Percentiles rank a stretch among this genome's conserved stretches.
phyloP scores from a whole-genome alignment of 1,140 invertebrate species.

The Alviniconcha marisindica region DNA sequence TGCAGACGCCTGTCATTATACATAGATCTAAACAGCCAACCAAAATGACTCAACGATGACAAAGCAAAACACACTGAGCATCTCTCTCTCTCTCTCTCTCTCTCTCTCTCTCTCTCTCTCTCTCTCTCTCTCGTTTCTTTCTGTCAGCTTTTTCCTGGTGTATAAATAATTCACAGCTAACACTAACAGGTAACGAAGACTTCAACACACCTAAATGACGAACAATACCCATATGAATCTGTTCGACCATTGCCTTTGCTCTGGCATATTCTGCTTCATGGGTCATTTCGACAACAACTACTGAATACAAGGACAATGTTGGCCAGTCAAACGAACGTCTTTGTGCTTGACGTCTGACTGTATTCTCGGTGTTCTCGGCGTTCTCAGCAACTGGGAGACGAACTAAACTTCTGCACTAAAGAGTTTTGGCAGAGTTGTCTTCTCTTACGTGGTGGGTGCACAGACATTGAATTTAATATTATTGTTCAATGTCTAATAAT shows the following conservation, averaged over 20 bases:
- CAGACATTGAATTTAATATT: no score
- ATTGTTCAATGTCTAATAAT: no score
- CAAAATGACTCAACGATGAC: no score
- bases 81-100: neutral
- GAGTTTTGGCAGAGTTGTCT: no score
- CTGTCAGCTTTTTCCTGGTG: neutral
- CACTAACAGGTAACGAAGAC: neutral
- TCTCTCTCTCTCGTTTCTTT: neutral
- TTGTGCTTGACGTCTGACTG: neutral
- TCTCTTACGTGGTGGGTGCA: no score
- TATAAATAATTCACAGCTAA: neutral
- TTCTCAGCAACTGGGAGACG: neutral
- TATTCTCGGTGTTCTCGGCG: no score
- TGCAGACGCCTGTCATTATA: neutral
- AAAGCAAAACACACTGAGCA: no score
- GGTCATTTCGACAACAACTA: neutral
- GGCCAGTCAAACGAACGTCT: neutral
- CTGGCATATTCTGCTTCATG: conserved; percentile 10
- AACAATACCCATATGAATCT: conserved; percentile 59
- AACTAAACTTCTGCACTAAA: no score
- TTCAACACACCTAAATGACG: conserved; percentile 58
- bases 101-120: neutral
- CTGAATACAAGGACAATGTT: no score
- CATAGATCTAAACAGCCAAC: neutral
- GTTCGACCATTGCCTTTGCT: conserved; percentile 54